A percentile compares a stretch with the other conserved stretches of the same genome.
Conservation (phyloP, 2,113 vertebrate species). For the Merops nubicus region DNA sequence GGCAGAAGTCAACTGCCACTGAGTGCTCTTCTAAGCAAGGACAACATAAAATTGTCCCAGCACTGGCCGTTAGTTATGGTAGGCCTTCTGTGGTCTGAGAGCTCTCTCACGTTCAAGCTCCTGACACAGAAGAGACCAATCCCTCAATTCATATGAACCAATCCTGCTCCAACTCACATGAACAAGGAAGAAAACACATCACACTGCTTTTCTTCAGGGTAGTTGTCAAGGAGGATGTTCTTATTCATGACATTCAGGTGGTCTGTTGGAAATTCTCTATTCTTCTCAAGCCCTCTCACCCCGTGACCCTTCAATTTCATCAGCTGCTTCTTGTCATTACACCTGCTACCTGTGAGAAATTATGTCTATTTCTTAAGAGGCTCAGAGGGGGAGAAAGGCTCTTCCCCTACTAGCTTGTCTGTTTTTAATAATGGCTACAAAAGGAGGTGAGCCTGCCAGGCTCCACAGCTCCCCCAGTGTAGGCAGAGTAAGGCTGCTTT, state of each 20-base stretch:
- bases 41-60: background rate
- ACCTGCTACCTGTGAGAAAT: no score
- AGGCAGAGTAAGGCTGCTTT: background rate
- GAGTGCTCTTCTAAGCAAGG: background rate
- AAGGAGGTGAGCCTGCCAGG: background rate
- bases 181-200: background rate
- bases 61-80: background rate
- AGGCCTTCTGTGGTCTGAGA: background rate
- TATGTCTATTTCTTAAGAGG: background rate
- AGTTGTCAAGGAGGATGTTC: background rate
- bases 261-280: background rate
- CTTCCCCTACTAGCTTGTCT: background rate
- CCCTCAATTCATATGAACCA: no score
- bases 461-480: accelerated
- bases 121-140: background rate
- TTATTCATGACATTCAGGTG: background rate
- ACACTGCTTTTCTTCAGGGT: background rate
- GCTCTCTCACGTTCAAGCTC: background rate
- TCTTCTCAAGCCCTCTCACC: background rate
- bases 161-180: background rate
- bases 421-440: background rate
- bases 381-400: background rate
- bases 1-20: background rate
- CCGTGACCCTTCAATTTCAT: background rate
- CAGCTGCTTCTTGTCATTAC: background rate